phyloP scores from a whole-genome alignment of 2,797 vertebrate genomes.

The Dicrostonyx torquatus region DNA sequence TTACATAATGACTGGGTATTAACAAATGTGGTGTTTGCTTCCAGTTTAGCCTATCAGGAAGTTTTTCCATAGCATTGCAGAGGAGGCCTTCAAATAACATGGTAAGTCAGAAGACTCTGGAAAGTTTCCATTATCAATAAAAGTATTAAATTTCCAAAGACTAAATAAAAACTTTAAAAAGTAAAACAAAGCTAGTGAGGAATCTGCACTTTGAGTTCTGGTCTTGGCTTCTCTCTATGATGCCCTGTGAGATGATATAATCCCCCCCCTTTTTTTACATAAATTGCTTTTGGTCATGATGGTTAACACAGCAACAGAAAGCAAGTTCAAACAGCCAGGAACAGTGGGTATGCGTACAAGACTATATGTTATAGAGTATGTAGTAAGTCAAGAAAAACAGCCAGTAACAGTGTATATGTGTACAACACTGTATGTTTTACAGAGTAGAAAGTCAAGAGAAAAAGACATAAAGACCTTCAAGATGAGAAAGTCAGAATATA shows the following conservation, averaged over 20 bases:
- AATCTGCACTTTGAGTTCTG: background rate
- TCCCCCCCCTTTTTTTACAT: background rate
- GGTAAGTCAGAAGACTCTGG: constrained; percentile 68
- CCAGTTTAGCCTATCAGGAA: constrained; percentile 61
- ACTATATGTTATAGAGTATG: background rate
- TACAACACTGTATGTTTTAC: background rate
- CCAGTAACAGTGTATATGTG: background rate
- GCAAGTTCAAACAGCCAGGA: background rate
- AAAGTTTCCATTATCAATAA: background rate
- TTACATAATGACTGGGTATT: background rate
- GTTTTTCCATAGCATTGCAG: background rate
- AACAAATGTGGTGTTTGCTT: constrained; percentile 61
- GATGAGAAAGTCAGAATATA: background rate
- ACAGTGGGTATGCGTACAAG: background rate
- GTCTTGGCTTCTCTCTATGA: background rate
- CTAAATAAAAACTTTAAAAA: background rate
- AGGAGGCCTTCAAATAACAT: rapidly evolving
- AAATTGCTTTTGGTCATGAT: background rate
- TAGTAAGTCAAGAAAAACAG: background rate
- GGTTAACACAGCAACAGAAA: background rate
- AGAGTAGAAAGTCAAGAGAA: background rate
- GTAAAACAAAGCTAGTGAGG: background rate
- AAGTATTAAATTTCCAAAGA: background rate
- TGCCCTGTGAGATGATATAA: background rate
- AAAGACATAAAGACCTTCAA: background rate